These are phyloP conservation scores for Lytechinus pictus DNA, from an alignment of 35 echinoderm and acorn worm species.

Conservation along the genomic window DNA sequence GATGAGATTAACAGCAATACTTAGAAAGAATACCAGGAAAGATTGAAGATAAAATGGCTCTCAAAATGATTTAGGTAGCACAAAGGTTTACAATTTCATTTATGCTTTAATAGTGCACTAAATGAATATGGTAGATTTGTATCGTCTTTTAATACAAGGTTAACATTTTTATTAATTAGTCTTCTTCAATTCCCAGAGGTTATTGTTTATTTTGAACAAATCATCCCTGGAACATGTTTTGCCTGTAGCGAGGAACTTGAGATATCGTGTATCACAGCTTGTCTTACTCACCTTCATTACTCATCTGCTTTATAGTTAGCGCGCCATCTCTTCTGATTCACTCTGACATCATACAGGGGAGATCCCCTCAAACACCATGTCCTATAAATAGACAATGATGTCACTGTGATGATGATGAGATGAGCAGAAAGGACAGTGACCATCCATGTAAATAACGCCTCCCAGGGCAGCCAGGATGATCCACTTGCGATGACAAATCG, in stretches of 20 bases:
- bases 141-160: too few species aligned
- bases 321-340: background rate
- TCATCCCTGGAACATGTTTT: background rate
- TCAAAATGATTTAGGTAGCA: too few species aligned
- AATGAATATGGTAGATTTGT: too few species aligned
- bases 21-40: too few species aligned
- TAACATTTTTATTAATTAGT: too few species aligned
- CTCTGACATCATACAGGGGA: slow-evolving; percentile 30
- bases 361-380: background rate
- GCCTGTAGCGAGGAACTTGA: background rate
- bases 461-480: slow-evolving; percentile 32
- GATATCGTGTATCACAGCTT: background rate
- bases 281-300: background rate
- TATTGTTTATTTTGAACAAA: background rate
- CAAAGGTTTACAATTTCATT: too few species aligned
- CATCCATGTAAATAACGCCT: slow-evolving; percentile 29
- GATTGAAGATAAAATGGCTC: too few species aligned
- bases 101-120: too few species aligned
- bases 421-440: slow-evolving; percentile 50
- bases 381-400: slow-evolving; percentile 32
- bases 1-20: too few species aligned
- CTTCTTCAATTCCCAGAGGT: too few species aligned
- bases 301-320: background rate
- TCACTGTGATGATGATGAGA: slow-evolving; percentile 4
- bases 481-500: slow-evolving; percentile 29